Base-by-base conservation (phyloP, 1,140 invertebrate species). In the Pogonognathellus flavescens region DNA sequence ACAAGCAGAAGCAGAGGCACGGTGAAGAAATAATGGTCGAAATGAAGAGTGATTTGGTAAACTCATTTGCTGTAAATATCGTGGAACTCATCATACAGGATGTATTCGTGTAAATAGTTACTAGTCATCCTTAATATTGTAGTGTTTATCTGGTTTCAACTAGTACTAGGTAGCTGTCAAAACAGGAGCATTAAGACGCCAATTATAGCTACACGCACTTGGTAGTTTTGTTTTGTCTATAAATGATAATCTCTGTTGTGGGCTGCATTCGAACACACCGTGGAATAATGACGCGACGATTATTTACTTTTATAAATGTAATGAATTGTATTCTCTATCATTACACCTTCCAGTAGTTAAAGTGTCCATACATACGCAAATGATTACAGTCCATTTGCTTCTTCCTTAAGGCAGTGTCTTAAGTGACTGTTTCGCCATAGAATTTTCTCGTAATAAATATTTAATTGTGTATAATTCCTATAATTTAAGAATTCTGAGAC, bases 11-110 rank as follows among this genome's bases (percentile, higher is more conserved):
- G 31, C 31, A 41, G 6, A 41, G 31, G 31, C 31, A 41, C 1
- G 20, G 66, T 25, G 66, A 84, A 18, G 82, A 18, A 41, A 6
- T 41, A 41, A 57, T 22, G 72, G 76, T 87, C 83, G 83, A 82
- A 84, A 87, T 85, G 84, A 84, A 55, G 84, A 83, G 86, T 85
- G 85, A 87, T 87, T 87, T 87, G 70, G 84, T 82, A 59, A 84
- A 81, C 59, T 60, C 84, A 84, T 84, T 87, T 87, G 41, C 8
- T 85, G 59, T 82, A 84, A 84, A 72, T 85, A 82, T 82, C 49
- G 49, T 55, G 22, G 84, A 14, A 70, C 70, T 53, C 81, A 83
- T 83, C 85, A 13, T n/a, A 60, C 70, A 86, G 82, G 81, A 86
- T 86, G 83, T 84, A 60, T 86, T 41, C 41, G 57, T 72, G 83